Base-by-base conservation (phyloP, 2,113 vertebrate species). In the Ranitomeya imitator region DNA sequence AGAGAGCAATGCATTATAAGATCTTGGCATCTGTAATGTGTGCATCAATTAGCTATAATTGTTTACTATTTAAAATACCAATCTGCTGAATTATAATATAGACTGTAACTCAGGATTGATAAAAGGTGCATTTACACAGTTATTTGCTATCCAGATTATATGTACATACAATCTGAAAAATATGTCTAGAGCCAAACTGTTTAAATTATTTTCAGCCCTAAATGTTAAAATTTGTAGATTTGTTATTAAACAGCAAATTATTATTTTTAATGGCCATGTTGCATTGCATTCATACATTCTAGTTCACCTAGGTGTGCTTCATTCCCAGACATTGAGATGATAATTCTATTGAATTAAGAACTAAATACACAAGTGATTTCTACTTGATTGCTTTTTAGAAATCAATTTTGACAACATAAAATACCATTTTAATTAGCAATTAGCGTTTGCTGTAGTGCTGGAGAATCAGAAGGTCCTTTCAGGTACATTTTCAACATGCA, bases 351-450 rank as follows among this genome's bases (percentile, higher is more conserved):
- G 65, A 69, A 74, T 73, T 13, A 45, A 69, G 23, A 71, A 73
- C 51, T 85, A 73, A 69, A 73, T 73, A 85, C 83, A 73, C 65
- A 54, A 85, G 54, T 31, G 14, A 73, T 85, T 85, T 85, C 21
- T 57, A 26, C 83, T 37, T 57, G 83, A 85, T 85, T 85, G 65
- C 73, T 71, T 85, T 85, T 85, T 73, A 55, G 51, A 69, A 85
- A 85, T 73, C 52, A 73, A 37, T 85, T 85, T 85, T 55, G 52
- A 85, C 83, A 74, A 73, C n/a, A 74, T 55, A 23, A 73, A 85
- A 85, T 73, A 85, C 26, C 23, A 65, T 85, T 85, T 84, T 85
- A 85, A 85, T 85, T 85, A 85, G 83, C 83, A 85, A 85, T 85
- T 85, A 85, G 83, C 59, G 65, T 85, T 85, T 57, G 14, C 14